These are phyloP conservation scores for Stigmatopora argus DNA, from an alignment of 2,113 vertebrate genomes.

Conservation along the genomic window DNA sequence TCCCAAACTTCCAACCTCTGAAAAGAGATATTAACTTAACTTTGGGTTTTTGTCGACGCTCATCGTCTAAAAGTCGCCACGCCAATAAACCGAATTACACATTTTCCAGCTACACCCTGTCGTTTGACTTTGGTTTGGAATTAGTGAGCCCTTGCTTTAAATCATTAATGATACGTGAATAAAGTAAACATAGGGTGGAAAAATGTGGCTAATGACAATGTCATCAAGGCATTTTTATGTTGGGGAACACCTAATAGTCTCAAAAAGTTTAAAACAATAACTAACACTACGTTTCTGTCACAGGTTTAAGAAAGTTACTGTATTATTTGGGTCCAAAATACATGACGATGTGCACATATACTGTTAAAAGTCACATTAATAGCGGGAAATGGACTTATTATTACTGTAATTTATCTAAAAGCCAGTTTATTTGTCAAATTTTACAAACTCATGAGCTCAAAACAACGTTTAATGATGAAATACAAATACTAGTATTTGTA, in stretches of 20 bases:
- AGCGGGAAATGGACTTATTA: no score
- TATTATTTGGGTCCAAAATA: no score
- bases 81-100: slow-evolving; percentile 39
- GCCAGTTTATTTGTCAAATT: no score
- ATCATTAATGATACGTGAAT: slow-evolving; percentile 58
- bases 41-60: neutral
- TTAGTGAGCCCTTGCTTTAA: slow-evolving; percentile 45
- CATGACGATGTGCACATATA: no score
- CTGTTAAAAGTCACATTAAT: no score
- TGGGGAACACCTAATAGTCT: neutral
- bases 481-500: no score
- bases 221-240: slow-evolving; percentile 20
- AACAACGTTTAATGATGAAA: no score
- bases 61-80: neutral
- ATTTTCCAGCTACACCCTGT: slow-evolving; percentile 41
- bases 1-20: neutral
- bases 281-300: no score
- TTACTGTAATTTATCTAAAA: no score
- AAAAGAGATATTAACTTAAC: neutral
- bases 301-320: no score
- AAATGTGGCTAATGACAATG: slow-evolving; percentile 8
- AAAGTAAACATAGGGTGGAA: slow-evolving; percentile 48
- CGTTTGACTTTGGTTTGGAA: slow-evolving; percentile 48
- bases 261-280: neutral
- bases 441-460: no score